phyloP scores from a whole-genome alignment of 1,140 invertebrate species.

The Eulimnadia texana region DNA sequence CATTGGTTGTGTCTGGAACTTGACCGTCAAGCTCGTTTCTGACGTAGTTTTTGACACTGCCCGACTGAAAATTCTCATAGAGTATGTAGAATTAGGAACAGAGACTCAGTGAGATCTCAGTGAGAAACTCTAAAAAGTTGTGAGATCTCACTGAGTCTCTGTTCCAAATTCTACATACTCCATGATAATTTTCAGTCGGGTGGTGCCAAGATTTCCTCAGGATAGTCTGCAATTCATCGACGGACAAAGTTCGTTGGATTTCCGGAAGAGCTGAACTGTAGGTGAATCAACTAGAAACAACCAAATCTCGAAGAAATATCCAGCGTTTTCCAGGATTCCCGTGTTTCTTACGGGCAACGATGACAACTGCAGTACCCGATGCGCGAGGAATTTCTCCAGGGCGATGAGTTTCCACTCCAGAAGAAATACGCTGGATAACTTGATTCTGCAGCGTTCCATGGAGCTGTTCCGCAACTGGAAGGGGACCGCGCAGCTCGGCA shows the following conservation, averaged over 20 bases:
- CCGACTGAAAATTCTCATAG: too few species aligned
- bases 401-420: background rate
- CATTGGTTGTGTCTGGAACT: background rate
- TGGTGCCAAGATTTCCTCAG: background rate
- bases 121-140: too few species aligned
- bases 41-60: background rate
- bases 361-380: background rate
- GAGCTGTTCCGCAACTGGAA: background rate
- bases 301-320: conserved; percentile 4
- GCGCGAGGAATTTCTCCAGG: background rate
- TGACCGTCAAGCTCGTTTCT: background rate
- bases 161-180: too few species aligned
- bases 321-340: background rate
- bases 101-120: too few species aligned
- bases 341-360: background rate
- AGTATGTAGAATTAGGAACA: too few species aligned
- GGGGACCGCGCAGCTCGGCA: background rate
- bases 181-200: too few species aligned
- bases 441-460: background rate
- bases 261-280: background rate
- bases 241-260: background rate
- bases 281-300: background rate
- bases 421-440: background rate
- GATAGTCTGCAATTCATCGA: background rate
- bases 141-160: too few species aligned